Conservation (phyloP, 2,113 vertebrate genomes). For the Chloebia gouldiae region DNA sequence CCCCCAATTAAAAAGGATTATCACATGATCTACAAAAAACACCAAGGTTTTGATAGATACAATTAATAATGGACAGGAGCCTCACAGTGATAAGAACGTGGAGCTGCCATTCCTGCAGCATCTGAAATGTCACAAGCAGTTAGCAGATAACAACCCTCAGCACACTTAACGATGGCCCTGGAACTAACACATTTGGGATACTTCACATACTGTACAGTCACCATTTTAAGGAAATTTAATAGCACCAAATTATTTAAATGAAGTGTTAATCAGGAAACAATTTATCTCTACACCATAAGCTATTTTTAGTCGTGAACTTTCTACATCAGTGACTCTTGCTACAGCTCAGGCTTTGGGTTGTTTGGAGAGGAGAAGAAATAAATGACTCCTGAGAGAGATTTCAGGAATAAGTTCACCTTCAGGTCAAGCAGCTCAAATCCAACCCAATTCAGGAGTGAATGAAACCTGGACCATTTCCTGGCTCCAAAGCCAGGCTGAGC, state of each 20-base stretch:
- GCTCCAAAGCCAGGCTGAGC: neutral
- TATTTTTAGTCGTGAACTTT: slow-evolving; percentile 63
- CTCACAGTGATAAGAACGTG: neutral
- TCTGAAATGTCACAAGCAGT: slow-evolving; percentile 27
- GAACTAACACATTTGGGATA: slow-evolving; percentile 23
- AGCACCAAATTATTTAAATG: slow-evolving; percentile 44
- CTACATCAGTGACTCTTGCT: slow-evolving; percentile 26
- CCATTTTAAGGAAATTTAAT: slow-evolving; percentile 4
- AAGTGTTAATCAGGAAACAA: slow-evolving; percentile 61
- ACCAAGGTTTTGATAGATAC: neutral
- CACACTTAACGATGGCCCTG: neutral
- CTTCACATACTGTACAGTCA: slow-evolving; percentile 27
- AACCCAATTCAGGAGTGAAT: neutral
- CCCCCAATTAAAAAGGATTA: neutral
- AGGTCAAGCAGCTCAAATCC: slow-evolving; percentile 12
- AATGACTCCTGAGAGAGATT: slow-evolving; percentile 20
- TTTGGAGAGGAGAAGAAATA: slow-evolving; percentile 40
- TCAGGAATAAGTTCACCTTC: neutral
- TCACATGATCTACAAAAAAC: neutral
- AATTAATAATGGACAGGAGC: slow-evolving; percentile 7
- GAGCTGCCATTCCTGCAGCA: neutral
- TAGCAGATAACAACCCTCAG: slow-evolving; percentile 24
- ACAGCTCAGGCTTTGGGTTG: slow-evolving; percentile 22
- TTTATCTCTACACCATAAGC: neutral
- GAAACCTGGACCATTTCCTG: neutral